Conservation (phyloP, 2,888 invertebrate genomes). For the Leptarthrus brevirostris region DNA sequence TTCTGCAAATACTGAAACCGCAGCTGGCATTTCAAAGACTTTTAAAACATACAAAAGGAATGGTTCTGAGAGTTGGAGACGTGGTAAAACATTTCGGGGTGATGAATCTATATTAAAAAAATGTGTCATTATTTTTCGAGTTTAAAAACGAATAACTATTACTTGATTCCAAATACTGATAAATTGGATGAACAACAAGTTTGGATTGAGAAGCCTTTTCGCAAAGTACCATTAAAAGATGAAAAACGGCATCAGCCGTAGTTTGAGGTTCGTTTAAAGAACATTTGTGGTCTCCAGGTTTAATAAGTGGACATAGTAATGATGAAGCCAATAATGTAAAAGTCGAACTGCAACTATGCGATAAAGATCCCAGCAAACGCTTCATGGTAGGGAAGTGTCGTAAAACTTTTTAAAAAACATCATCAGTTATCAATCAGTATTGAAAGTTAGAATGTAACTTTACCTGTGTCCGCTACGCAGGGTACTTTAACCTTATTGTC, state of each 20-base stretch:
- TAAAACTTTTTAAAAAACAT: slow-evolving; percentile 69
- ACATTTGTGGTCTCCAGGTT: slow-evolving; percentile 61
- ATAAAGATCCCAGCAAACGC: slow-evolving; percentile 82
- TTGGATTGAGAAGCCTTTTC: slow-evolving; percentile 80
- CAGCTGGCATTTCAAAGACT: slow-evolving; percentile 81
- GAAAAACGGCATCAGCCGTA: slow-evolving; percentile 89
- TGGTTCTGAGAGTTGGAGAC: slow-evolving; percentile 81
- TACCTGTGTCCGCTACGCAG: slow-evolving; percentile 81
- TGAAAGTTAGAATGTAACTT: no score
- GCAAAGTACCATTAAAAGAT: slow-evolving; percentile 82
- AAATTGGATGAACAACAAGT: slow-evolving; percentile 81
- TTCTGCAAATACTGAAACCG: slow-evolving; percentile 79
- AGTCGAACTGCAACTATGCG: slow-evolving; percentile 79
- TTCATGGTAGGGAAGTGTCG: slow-evolving; percentile 86
- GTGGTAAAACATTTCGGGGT: slow-evolving; percentile 63
- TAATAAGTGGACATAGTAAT: slow-evolving; percentile 62
- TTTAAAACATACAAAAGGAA: slow-evolving; percentile 85
- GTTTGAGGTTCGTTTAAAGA: slow-evolving; percentile 75
- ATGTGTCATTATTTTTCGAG: not conserved
- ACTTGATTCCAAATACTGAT: slow-evolving; percentile 73
- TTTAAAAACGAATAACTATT: slow-evolving; percentile 51
- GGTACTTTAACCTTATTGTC: slow-evolving; percentile 69
- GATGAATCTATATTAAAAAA: slow-evolving; percentile 59
- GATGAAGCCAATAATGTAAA: slow-evolving; percentile 75
- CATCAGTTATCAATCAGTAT: not conserved